Percentiles rank a stretch among this genome's conserved stretches.
Evolutionary conservation across 2,113 vertebrate species (phyloP).

Genomic region (Callipepla squamata): DNA sequence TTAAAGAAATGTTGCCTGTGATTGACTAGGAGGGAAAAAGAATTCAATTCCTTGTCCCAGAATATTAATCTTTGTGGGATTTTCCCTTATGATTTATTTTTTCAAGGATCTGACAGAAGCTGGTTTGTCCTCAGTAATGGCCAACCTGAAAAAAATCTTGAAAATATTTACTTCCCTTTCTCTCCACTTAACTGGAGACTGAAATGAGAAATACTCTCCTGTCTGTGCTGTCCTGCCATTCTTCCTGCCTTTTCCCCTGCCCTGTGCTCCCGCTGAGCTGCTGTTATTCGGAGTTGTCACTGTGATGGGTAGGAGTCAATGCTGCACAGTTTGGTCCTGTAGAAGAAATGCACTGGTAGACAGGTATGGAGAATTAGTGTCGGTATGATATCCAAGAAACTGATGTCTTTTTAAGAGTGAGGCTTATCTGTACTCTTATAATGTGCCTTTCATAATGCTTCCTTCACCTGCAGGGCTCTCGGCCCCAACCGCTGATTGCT

Average conservation of each 20-base stretch:
- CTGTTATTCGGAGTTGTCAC: not conserved
- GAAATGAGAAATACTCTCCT: not conserved
- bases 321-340: not conserved
- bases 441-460: not conserved
- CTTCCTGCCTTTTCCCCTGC: not conserved
- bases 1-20: not conserved
- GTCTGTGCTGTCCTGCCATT: not conserved
- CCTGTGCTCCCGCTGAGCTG: not conserved
- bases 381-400: not conserved
- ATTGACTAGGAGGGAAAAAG: not conserved
- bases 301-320: not conserved
- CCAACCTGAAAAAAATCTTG: not conserved
- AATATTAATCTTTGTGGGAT: not conserved
- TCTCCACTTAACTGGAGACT: not conserved
- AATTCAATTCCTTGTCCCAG: not conserved
- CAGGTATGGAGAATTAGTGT: not conserved
- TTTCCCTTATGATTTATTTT: not conserved
- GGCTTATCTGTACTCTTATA: not conserved
- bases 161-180: not conserved
- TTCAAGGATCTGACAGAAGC: constrained; percentile 8
- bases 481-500: not conserved
- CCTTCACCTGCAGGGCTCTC: constrained; percentile 49
- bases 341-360: not conserved
- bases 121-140: not conserved
- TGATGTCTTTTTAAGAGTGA: not conserved